A percentile compares a stretch with the other conserved stretches of the same genome.
Evolutionary conservation across 1,140 invertebrate species (phyloP).

Genomic region (Stegodyphus dumicola): DNA sequence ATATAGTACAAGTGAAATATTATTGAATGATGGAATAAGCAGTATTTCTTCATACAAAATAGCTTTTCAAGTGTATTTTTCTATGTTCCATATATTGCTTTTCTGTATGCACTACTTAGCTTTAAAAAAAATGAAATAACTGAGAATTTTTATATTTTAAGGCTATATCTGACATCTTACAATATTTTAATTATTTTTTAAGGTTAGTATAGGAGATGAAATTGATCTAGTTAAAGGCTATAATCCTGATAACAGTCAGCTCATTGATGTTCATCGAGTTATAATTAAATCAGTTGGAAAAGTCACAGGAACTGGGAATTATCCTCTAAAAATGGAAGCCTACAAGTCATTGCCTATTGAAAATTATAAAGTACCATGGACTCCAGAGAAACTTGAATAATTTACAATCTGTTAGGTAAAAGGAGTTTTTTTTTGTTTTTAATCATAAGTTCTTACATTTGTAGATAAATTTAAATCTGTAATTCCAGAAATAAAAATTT

Average conservation of each 20-base stretch:
- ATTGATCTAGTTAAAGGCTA: slow-evolving; percentile 33
- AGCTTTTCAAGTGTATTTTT: too few relatives aligned
- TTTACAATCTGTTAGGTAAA: background rate
- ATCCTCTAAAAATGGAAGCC: slow-evolving; percentile 39
- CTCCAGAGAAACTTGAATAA: background rate
- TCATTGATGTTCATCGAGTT: slow-evolving; percentile 44
- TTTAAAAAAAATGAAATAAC: background rate
- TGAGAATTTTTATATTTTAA: background rate
- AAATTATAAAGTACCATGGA: slow-evolving; percentile 40
- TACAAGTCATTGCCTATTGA: slow-evolving; percentile 47
- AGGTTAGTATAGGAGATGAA: slow-evolving; percentile 32
- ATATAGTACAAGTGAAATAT: too few relatives aligned
- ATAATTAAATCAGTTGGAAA: slow-evolving; percentile 31
- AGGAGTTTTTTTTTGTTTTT: too few relatives aligned
- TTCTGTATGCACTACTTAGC: background rate
- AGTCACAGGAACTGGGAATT: slow-evolving; percentile 3
- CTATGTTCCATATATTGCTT: background rate
- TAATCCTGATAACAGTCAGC: slow-evolving; percentile 24
- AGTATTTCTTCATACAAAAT: too few relatives aligned
- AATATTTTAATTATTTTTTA: background rate
- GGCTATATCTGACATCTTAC: background rate
- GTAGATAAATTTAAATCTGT: too few relatives aligned
- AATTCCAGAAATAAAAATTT: too few relatives aligned
- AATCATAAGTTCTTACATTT: too few relatives aligned
- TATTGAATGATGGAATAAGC: too few relatives aligned